Base-by-base conservation (phyloP, 2,113 vertebrate species). In the Collichthys lucidus region DNA sequence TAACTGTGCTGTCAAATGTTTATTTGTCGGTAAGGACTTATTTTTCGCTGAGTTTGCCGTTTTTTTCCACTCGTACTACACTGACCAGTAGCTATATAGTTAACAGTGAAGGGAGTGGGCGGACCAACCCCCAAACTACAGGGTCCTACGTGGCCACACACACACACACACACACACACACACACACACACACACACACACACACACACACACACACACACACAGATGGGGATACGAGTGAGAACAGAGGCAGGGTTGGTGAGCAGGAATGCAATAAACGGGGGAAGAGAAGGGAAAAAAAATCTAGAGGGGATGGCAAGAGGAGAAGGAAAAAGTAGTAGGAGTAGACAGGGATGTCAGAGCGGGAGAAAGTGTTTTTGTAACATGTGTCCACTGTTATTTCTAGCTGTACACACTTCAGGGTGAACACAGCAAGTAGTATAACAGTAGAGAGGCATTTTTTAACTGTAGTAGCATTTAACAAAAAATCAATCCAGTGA, bases 141-240 rank as follows among this genome's bases (percentile, higher is more conserved):
- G 79, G 78, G 84, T 79, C 84, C 87, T 87, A 93, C 89, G 78
- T 91, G 89, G 76, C 89, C 86, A 77, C 89, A 82, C 60, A 85
- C 10, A 74, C 15, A 64, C 56, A 31, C 67, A 71, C 65, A 47
- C n/a, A 55, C n/a, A 53, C 9, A 53, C 10, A 66, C 67, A 68
- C 49, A 77, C 62, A 76, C 74, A 44, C 42, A 44, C 42, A 44
- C 44, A 80, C 74, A 86, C 79, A 85, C 44, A 80, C 74, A 86
- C 76, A 85, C 44, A 80, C 74, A 86, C 79, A 85, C 26, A 26
- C 26, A 26, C 26, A 26, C 26, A 26, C 26, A 26, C 44, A 80
- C 74, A 86, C 79, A 85, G 59, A 86, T 84, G 78, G 63, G 77
- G 57, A 74, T 81, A 87, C 4, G 71, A 80, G 82, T 17, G 74